A percentile compares a stretch with the other conserved stretches of the same genome.
Conservation (phyloP, 1,140 invertebrate genomes). For the Telenomus remus region DNA sequence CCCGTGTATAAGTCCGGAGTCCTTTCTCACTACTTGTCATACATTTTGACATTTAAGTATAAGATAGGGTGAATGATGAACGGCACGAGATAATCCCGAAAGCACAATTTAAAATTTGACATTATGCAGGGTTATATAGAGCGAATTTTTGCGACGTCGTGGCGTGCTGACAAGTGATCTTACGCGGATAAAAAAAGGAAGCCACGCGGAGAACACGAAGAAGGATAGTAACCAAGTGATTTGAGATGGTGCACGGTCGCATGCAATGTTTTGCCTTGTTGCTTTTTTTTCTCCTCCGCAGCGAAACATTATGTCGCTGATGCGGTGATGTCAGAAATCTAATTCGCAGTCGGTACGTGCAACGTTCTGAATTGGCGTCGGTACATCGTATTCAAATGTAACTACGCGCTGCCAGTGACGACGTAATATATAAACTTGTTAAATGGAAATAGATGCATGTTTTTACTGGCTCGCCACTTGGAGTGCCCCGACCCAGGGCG, state of each 20-base stretch:
- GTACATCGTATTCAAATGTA: slow-evolving; percentile 75
- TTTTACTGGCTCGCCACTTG: slow-evolving; percentile 70
- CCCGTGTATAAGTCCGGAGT: too few relatives aligned
- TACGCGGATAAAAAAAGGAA: slow-evolving; percentile 13
- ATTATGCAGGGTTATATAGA: too few relatives aligned
- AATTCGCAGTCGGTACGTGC: slow-evolving; percentile 63
- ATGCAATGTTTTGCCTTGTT: background rate
- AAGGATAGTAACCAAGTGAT: slow-evolving; percentile 4
- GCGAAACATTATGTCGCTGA: slow-evolving; percentile 44
- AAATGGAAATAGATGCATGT: slow-evolving; percentile 76
- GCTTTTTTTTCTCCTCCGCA: slow-evolving; percentile 24
- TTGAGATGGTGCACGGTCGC: slow-evolving; percentile 12
- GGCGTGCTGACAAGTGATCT: slow-evolving; percentile 10
- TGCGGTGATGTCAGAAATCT: slow-evolving; percentile 57
- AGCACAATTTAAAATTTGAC: too few relatives aligned
- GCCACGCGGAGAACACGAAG: background rate
- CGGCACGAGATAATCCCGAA: too few relatives aligned
- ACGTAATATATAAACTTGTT: slow-evolving; percentile 75
- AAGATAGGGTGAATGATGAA: too few relatives aligned
- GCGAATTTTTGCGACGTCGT: too few relatives aligned
- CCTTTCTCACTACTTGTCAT: too few relatives aligned
- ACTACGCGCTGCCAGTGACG: slow-evolving; percentile 73
- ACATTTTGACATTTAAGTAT: too few relatives aligned
- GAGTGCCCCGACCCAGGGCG: slow-evolving; percentile 55
- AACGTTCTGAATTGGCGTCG: slow-evolving; percentile 66